Evolutionary conservation across 92 coral and sea anemone genomes (phyloP).

Genomic region (Palythoa caribaeorum): DNA sequence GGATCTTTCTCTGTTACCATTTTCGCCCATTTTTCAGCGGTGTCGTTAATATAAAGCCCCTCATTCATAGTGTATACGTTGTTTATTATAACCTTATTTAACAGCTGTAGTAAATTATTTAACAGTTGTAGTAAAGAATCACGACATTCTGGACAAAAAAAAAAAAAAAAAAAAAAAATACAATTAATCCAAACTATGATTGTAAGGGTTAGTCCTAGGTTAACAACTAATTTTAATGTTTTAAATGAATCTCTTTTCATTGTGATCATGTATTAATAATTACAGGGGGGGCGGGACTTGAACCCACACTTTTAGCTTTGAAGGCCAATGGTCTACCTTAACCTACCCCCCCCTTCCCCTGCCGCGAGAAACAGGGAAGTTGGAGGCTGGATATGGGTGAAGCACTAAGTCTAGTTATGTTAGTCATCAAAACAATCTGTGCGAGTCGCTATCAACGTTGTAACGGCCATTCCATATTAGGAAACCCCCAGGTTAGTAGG

Average conservation of each 20-base stretch:
- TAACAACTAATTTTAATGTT: slow-evolving; percentile 11
- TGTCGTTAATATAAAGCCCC: background rate
- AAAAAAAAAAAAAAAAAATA: too few relatives aligned
- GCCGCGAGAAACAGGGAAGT: slow-evolving; percentile 31
- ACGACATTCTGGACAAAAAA: too few relatives aligned
- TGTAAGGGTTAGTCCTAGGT: too few relatives aligned
- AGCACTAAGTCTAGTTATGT: slow-evolving; percentile 41
- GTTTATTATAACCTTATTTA: too few relatives aligned
- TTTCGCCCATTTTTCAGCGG: slow-evolving; percentile 1
- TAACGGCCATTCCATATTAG: slow-evolving; percentile 12
- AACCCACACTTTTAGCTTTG: slow-evolving; percentile 90
- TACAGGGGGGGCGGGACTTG: slow-evolving; percentile 86
- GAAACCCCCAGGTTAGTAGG: slow-evolving; percentile 37
- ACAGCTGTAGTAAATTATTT: too few relatives aligned
- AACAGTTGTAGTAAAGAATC: too few relatives aligned
- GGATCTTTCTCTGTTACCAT: background rate
- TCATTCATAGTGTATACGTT: too few relatives aligned
- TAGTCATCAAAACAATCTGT: slow-evolving; percentile 45
- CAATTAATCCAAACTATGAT: too few relatives aligned
- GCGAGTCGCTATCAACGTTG: slow-evolving; percentile 46
- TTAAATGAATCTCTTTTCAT: background rate
- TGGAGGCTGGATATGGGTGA: slow-evolving; percentile 33
- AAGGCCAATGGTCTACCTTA: slow-evolving; percentile 88
- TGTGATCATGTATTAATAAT: slow-evolving; percentile 1
- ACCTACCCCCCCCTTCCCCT: slow-evolving; percentile 74